These are phyloP conservation scores for Yoshiicerus persimilis DNA, from an alignment of 1,140 invertebrate species.

Conservation along the genomic window DNA sequence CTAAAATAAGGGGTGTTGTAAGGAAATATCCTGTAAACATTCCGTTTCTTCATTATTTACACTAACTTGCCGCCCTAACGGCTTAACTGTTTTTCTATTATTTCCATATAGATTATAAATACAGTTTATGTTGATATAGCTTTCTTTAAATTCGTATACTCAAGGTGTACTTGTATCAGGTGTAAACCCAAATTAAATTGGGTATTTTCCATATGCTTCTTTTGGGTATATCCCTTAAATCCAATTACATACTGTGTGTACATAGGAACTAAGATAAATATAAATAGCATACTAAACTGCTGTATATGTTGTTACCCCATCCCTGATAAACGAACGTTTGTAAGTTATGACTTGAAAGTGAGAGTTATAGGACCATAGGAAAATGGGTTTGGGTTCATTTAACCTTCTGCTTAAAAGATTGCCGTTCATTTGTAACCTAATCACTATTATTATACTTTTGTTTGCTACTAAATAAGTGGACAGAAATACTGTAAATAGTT, in stretches of 20 bases:
- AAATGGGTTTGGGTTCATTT: conserved; percentile 35
- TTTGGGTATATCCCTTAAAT: too few species aligned
- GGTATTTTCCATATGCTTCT: not conserved
- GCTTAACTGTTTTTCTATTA: too few species aligned
- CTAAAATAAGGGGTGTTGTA: too few species aligned
- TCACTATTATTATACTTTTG: not conserved
- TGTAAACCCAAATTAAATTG: not conserved
- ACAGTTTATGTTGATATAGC: too few species aligned
- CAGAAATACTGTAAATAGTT: not conserved
- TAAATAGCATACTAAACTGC: not conserved
- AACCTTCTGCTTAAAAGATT: conserved; percentile 25
- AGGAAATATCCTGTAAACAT: too few species aligned
- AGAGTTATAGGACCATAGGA: conserved; percentile 30
- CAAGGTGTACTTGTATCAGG: not conserved
- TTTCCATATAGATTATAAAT: too few species aligned
- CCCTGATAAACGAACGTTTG: not conserved
- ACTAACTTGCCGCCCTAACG: too few species aligned
- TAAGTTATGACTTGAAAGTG: conserved; percentile 17
- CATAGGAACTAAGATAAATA: too few species aligned
- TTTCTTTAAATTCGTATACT: not conserved
- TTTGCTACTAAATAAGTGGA: too few species aligned
- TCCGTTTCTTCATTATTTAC: too few species aligned
- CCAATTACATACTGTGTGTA: too few species aligned
- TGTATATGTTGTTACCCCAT: not conserved
- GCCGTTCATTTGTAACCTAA: conserved; percentile 9